Percentiles rank a stretch among this genome's conserved stretches.
Conservation (phyloP, 2,888 invertebrate species). For the Hirtodrosophila duncani region DNA sequence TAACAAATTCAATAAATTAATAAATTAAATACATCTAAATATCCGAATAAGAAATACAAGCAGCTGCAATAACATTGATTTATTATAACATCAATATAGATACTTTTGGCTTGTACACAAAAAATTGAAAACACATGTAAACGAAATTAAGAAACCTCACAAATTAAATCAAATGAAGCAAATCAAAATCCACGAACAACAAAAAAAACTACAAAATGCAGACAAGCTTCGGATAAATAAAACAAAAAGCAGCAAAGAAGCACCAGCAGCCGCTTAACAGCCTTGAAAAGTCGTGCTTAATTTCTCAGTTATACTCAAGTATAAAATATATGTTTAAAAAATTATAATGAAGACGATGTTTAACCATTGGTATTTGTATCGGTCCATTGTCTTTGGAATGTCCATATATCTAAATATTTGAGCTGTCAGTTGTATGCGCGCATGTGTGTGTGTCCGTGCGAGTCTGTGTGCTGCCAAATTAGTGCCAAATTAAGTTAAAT, state of each 20-base stretch:
- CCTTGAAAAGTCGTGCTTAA: conserved; percentile 70
- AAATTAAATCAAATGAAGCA: conserved; percentile 49
- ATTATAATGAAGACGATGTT: conserved; percentile 59
- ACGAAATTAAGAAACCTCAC: conserved; percentile 31
- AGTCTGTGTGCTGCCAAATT: conserved; percentile 40
- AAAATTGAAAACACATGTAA: conserved; percentile 35
- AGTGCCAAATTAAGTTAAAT: conserved; percentile 49
- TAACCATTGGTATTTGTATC: conserved; percentile 19
- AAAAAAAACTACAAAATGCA: conserved; percentile 21
- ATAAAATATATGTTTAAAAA: conserved; percentile 62
- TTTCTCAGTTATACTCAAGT: conserved; percentile 63
- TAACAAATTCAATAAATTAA: conserved; percentile 36
- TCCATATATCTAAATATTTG: conserved; percentile 15
- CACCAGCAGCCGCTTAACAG: conserved; percentile 29
- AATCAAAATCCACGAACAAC: conserved; percentile 44
- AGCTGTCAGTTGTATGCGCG: background rate
- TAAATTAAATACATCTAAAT: conserved; percentile 35
- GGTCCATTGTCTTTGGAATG: conserved; percentile 33
- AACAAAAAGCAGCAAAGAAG: conserved; percentile 16
- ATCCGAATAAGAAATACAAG: conserved; percentile 4
- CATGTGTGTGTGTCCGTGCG: background rate
- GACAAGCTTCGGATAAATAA: conserved; percentile 23
- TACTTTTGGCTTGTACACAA: background rate
- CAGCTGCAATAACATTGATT: conserved; percentile 35
- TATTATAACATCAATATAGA: conserved; percentile 40